A percentile compares a stretch with the other conserved stretches of the same genome.
Conservation (phyloP, 2,888 invertebrate genomes). For the Eledona agricola region DNA sequence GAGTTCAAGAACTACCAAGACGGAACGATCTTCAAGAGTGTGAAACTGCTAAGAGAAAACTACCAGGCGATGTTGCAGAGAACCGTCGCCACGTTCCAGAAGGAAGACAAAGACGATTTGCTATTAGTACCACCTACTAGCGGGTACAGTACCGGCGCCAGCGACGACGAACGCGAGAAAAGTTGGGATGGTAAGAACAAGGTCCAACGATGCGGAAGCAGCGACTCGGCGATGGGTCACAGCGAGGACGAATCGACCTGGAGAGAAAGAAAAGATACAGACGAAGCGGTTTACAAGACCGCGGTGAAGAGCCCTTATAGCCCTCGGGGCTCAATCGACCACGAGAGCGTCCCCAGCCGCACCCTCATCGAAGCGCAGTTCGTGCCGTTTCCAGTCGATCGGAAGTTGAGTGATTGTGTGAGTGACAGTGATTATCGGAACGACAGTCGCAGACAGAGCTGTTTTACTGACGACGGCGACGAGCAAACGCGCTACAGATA, state of each 20-base stretch:
- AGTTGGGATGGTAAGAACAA: conserved; percentile 43
- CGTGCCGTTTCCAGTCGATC: conserved; percentile 64
- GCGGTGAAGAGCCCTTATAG: conserved; percentile 51
- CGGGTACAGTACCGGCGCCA: conserved; percentile 57
- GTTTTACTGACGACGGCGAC: conserved; percentile 63
- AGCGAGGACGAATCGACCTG: conserved; percentile 63
- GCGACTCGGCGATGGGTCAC: conserved; percentile 65
- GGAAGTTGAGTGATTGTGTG: conserved; percentile 63
- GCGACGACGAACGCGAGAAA: conserved; percentile 58
- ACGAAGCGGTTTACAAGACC: conserved; percentile 7
- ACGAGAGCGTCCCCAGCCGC: conserved; percentile 58
- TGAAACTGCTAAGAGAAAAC: conserved; percentile 54
- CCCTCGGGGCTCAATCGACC: conserved; percentile 59
- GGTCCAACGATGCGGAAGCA: conserved; percentile 63
- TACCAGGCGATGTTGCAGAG: conserved; percentile 56
- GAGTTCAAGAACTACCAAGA: conserved; percentile 37
- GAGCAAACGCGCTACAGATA: conserved; percentile 65
- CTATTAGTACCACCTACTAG: conserved; percentile 56
- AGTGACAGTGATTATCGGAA: conserved; percentile 53
- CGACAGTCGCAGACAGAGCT: conserved; percentile 63
- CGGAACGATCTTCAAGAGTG: conserved; percentile 52
- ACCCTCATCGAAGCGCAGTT: conserved; percentile 69
- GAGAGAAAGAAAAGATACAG: conserved; percentile 45
- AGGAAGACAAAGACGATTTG: conserved; percentile 40
- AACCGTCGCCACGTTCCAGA: conserved; percentile 44